Conservation (phyloP, 1,140 invertebrate species). For the Diabrotica virgifera region DNA sequence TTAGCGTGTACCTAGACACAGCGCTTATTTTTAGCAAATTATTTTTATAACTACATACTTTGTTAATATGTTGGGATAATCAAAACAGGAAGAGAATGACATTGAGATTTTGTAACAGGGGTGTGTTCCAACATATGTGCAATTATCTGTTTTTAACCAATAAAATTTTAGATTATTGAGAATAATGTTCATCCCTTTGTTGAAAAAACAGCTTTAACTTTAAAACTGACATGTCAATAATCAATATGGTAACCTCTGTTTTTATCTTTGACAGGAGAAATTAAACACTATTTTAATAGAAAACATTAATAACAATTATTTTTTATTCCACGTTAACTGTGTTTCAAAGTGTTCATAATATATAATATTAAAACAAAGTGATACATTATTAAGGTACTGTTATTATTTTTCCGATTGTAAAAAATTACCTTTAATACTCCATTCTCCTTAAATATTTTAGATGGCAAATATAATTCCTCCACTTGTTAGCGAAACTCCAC, state of each 20-base stretch:
- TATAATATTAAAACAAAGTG: background rate
- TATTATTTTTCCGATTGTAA: background rate
- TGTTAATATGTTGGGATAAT: too few relatives aligned
- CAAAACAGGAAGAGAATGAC: too few relatives aligned
- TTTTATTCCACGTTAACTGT: background rate
- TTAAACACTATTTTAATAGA: background rate
- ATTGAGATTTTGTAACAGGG: too few relatives aligned
- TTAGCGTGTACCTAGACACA: too few relatives aligned
- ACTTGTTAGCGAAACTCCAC: slow-evolving; percentile 61
- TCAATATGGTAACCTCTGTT: slow-evolving; percentile 2
- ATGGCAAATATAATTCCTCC: slow-evolving; percentile 57
- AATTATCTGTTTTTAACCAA: too few relatives aligned
- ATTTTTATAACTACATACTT: too few relatives aligned
- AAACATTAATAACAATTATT: background rate
- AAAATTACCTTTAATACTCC: background rate
- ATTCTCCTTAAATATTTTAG: slow-evolving; percentile 15
- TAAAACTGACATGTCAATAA: slow-evolving; percentile 1
- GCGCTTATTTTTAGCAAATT: too few relatives aligned
- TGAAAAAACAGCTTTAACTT: background rate
- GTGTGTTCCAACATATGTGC: too few relatives aligned
- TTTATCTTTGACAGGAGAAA: background rate
- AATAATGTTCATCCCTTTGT: too few relatives aligned
- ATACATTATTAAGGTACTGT: background rate
- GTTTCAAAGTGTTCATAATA: background rate
- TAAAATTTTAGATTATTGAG: too few relatives aligned